Percentiles rank a stretch among this genome's conserved stretches.
These are phyloP conservation scores for Microchrysa polita DNA, from an alignment of 2,888 invertebrate genomes.

Conservation along the genomic window DNA sequence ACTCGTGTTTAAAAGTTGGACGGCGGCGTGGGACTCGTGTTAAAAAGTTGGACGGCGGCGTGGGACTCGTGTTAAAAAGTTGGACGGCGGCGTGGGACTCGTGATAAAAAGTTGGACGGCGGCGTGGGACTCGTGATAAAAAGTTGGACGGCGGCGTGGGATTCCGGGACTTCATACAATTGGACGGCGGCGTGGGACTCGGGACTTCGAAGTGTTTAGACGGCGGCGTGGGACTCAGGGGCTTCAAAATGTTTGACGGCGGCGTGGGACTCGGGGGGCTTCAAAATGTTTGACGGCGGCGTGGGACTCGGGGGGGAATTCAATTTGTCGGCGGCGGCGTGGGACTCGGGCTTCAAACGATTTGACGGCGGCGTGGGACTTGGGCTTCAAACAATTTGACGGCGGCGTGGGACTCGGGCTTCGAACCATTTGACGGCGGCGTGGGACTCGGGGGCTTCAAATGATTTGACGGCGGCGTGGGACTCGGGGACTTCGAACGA, in stretches of 20 bases:
- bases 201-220: background rate
- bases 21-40: slow-evolving; percentile 33
- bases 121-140: slow-evolving; percentile 2
- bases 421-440: slow-evolving; percentile 1
- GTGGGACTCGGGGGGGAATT: slow-evolving; percentile 1
- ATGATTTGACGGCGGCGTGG: slow-evolving; percentile 9
- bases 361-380: slow-evolving; percentile 40
- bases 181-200: background rate
- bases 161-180: background rate
- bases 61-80: slow-evolving; percentile 1
- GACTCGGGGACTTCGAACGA: no score
- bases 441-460: slow-evolving; percentile 12
- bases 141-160: slow-evolving; percentile 26
- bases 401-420: slow-evolving; percentile 17
- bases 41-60: background rate
- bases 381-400: slow-evolving; percentile 2
- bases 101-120: background rate
- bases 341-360: background rate
- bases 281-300: slow-evolving; percentile 4
- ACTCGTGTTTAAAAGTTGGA: background rate
- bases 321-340: slow-evolving; percentile 8
- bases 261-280: slow-evolving; percentile 2
- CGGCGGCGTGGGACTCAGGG: slow-evolving; percentile 28
- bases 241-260: slow-evolving; percentile 6
- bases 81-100: slow-evolving; percentile 5